Percentiles rank a stretch among this genome's conserved stretches.
These are phyloP conservation scores for Cabera pusaria DNA, from an alignment of 2,888 invertebrate genomes.

Conservation along the genomic window DNA sequence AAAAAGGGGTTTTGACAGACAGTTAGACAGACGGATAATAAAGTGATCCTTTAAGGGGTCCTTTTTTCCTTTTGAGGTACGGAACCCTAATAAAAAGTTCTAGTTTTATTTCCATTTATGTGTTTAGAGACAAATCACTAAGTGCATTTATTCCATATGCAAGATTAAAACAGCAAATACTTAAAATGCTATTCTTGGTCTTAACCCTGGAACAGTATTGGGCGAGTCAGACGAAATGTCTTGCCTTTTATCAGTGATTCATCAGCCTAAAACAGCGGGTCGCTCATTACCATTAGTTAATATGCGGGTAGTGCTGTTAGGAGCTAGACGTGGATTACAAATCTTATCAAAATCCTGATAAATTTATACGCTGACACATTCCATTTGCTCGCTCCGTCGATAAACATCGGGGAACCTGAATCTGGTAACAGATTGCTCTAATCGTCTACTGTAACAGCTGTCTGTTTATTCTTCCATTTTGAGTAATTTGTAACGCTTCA, in stretches of 20 bases:
- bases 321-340: slow-evolving; percentile 43
- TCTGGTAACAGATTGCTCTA: slow-evolving; percentile 1
- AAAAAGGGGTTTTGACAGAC: too few relatives aligned
- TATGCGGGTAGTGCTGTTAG: slow-evolving; percentile 38
- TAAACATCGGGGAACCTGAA: slow-evolving; percentile 42
- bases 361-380: slow-evolving; percentile 55
- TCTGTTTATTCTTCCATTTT: slow-evolving; percentile 5
- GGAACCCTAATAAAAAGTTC: too few relatives aligned
- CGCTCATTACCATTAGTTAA: slow-evolving; percentile 40
- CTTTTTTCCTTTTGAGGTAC: too few relatives aligned
- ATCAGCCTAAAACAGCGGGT: slow-evolving; percentile 40
- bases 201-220: too few relatives aligned
- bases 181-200: too few relatives aligned
- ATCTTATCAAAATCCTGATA: slow-evolving; percentile 53
- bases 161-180: too few relatives aligned
- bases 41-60: too few relatives aligned
- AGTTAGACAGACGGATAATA: too few relatives aligned
- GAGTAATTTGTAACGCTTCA: too few relatives aligned
- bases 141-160: too few relatives aligned
- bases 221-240: slow-evolving; percentile 30
- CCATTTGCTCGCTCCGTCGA: slow-evolving; percentile 48
- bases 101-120: too few relatives aligned
- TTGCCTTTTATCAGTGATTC: slow-evolving; percentile 46
- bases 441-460: slow-evolving; percentile 1
- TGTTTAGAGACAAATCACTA: too few relatives aligned